These are phyloP conservation scores for Vanessa cardui DNA, from an alignment of 2,888 invertebrate species.

Conservation along the genomic window DNA sequence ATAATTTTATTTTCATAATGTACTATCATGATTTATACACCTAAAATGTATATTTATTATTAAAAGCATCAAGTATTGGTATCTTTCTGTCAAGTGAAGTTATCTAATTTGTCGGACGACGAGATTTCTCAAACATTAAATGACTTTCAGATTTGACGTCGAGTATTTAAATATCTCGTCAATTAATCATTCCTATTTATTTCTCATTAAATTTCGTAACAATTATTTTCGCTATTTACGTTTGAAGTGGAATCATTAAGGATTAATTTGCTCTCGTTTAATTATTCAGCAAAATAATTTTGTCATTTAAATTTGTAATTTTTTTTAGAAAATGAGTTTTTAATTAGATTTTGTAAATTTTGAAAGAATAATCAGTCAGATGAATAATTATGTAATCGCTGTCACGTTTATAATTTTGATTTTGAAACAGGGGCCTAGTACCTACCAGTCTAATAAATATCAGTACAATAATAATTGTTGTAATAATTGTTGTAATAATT, in stretches of 20 bases:
- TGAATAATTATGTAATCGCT: too few species aligned
- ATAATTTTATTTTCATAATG: too few species aligned
- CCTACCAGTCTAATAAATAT: too few species aligned
- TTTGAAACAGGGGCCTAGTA: too few species aligned
- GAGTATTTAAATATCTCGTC: constrained; percentile 65
- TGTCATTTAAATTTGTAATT: constrained; percentile 4
- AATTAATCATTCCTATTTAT: constrained; percentile 64
- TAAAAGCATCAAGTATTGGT: constrained; percentile 33
- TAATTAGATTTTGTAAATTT: too few species aligned
- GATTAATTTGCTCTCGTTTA: constrained; percentile 15
- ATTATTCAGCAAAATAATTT: constrained; percentile 4
- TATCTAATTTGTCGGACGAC: constrained; percentile 54
- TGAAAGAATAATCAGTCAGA: too few species aligned
- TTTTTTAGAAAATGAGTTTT: not conserved
- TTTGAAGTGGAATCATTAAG: constrained; percentile 18
- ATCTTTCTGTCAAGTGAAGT: constrained; percentile 52
- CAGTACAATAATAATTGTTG: too few species aligned
- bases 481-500: too few species aligned
- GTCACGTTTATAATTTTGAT: too few species aligned
- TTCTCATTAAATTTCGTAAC: constrained; percentile 37
- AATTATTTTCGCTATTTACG: constrained; percentile 32
- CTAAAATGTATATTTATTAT: constrained; percentile 27
- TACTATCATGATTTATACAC: too few species aligned
- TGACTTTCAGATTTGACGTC: constrained; percentile 57
- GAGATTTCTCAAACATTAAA: constrained; percentile 53